phyloP scores from a whole-genome alignment of 2,888 invertebrate species.

The Drosophila aldrichi region DNA sequence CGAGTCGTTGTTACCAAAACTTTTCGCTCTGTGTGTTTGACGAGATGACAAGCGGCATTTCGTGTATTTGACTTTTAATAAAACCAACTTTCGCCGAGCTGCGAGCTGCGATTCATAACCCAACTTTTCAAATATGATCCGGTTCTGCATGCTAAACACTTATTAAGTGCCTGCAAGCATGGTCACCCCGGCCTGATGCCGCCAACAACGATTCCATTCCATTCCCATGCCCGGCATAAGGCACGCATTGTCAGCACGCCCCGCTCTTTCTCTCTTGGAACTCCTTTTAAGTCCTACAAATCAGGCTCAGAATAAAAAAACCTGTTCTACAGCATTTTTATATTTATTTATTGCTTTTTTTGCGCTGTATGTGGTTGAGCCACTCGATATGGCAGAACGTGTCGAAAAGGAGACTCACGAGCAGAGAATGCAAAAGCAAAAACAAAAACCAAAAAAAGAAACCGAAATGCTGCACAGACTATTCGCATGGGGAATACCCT shows the following conservation, averaged over 20 bases:
- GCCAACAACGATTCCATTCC: conserved; percentile 37
- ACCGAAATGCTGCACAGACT: neutral
- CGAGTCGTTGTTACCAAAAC: conserved; percentile 22
- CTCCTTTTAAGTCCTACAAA: conserved; percentile 7
- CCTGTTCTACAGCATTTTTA: conserved; percentile 51
- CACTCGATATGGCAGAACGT: conserved; percentile 52
- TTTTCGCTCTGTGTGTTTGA: conserved; percentile 42
- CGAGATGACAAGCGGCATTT: conserved; percentile 37
- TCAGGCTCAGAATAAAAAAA: conserved; percentile 36
- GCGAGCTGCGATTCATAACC: conserved; percentile 32
- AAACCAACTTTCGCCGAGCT: conserved; percentile 44
- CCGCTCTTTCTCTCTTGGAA: neutral
- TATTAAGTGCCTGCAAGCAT: conserved; percentile 59
- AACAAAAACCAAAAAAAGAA: no score
- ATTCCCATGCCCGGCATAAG: conserved; percentile 52
- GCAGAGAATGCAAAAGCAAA: conserved; percentile 10
- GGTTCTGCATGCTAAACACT: conserved; percentile 43
- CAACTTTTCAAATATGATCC: conserved; percentile 51
- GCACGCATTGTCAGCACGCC: conserved; percentile 28
- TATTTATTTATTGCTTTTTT: conserved; percentile 7
- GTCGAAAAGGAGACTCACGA: conserved; percentile 41
- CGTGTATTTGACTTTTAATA: conserved; percentile 55
- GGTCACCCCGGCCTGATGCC: conserved; percentile 39
- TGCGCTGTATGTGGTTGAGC: conserved; percentile 8
- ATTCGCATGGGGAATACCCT: conserved; percentile 24